Evolutionary conservation across 1,140 invertebrate species (phyloP).

Genomic region (Saccostrea cuccullata): DNA sequence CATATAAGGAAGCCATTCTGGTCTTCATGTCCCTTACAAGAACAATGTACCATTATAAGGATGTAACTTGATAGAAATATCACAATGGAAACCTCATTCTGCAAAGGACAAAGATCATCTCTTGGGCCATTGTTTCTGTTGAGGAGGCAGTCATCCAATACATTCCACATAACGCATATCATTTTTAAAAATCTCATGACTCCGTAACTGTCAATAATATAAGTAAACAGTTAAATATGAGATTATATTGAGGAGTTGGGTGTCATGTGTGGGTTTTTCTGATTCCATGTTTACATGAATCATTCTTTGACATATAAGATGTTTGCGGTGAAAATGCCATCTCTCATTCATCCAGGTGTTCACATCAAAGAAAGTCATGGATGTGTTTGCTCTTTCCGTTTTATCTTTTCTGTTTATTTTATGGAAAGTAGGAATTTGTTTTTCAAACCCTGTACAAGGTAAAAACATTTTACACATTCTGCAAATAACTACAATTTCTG

Average conservation of each 20-base stretch:
- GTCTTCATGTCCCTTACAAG: neutral
- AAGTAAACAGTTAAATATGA: conserved; percentile 1
- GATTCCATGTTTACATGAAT: neutral
- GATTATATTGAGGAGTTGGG: neutral
- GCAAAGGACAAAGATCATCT: neutral
- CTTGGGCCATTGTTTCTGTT: neutral
- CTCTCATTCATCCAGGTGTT: neutral
- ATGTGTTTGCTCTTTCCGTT: neutral
- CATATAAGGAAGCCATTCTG: neutral
- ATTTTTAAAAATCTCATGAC: conserved; percentile 18
- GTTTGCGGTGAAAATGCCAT: neutral
- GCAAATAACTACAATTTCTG: no score
- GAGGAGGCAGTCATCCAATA: neutral
- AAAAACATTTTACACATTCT: no score
- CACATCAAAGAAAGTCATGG: neutral
- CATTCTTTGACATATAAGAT: conserved; percentile 12
- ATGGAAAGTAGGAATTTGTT: neutral
- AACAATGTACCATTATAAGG: neutral
- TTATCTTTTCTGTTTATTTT: neutral
- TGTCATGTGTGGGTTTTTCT: neutral
- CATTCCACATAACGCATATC: neutral
- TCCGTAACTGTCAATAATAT: conserved; percentile 1
- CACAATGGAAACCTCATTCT: neutral
- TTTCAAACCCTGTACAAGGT: neutral
- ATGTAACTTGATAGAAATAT: neutral